Evolutionary conservation across 2,888 invertebrate genomes (phyloP).

Genomic region (Patella caerulea): DNA sequence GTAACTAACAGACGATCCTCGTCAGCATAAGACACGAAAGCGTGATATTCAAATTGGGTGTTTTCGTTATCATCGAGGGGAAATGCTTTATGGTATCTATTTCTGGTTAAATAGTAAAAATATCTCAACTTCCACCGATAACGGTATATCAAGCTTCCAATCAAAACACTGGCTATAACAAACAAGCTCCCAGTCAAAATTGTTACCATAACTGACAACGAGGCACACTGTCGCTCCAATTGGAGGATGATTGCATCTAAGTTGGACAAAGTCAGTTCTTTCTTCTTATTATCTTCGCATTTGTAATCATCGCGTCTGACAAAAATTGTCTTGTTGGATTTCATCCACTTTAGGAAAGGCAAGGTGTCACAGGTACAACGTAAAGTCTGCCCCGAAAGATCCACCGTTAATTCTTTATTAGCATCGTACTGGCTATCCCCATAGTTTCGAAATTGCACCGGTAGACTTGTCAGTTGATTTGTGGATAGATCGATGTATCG

Average conservation of each 20-base stretch:
- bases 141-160: constrained; percentile 17
- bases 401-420: constrained; percentile 11
- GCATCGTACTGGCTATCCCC: not conserved
- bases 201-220: constrained; percentile 21
- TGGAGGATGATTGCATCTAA: not conserved
- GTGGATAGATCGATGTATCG: constrained; percentile 21
- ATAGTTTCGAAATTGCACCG: constrained; percentile 1
- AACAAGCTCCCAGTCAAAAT: constrained; percentile 8
- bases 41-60: constrained; percentile 24
- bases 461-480: constrained; percentile 23
- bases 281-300: constrained; percentile 16
- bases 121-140: constrained; percentile 21
- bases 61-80: constrained; percentile 20
- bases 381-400: constrained; percentile 24
- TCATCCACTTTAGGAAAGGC: constrained; percentile 32
- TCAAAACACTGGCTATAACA: constrained; percentile 13
- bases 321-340: constrained; percentile 25
- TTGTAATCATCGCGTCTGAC: constrained; percentile 16
- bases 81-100: not conserved
- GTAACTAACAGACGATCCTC: constrained; percentile 24
- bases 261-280: not conserved
- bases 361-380: constrained; percentile 27
- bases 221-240: constrained; percentile 23
- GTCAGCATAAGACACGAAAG: constrained; percentile 35
- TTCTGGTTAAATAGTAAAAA: constrained; percentile 13